Percentiles rank a stretch among this genome's conserved stretches.
These are phyloP conservation scores for Macroramphosus scolopax DNA, from an alignment of 2,797 vertebrate species.

Conservation along the genomic window DNA sequence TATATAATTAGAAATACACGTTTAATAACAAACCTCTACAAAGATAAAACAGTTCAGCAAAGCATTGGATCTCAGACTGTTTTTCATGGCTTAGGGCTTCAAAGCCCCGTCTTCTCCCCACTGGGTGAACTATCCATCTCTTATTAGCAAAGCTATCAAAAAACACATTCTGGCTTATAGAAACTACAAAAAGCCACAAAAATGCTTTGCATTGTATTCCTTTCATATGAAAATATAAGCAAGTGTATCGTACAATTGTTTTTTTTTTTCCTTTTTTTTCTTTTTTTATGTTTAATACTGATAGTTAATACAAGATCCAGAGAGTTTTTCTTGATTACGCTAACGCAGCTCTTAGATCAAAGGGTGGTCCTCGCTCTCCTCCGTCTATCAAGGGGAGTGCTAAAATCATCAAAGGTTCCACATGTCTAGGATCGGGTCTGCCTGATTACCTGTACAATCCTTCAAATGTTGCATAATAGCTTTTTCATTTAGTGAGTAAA, in stretches of 20 bases:
- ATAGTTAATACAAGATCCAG: constrained; percentile 95
- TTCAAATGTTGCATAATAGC: constrained; percentile 98
- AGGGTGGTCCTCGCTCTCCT: constrained; percentile 85
- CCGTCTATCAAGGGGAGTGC: constrained; percentile 73
- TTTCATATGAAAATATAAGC: constrained; percentile 99
- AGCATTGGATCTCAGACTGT: constrained; percentile 89
- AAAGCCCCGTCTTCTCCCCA: constrained; percentile 82
- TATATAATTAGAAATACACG: constrained; percentile 99
- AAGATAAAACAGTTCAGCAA: constrained; percentile 99
- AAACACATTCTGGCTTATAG: constrained; percentile 99
- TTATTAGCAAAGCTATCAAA: constrained; percentile 98
- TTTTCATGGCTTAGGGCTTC: constrained; percentile 93
- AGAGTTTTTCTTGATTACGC: constrained; percentile 81
- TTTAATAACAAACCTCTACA: constrained; percentile 99
- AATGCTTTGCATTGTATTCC: constrained; percentile 99
- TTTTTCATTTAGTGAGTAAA: constrained; percentile 90
- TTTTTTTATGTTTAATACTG: constrained; percentile 85
- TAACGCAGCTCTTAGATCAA: constrained; percentile 85
- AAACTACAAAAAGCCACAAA: constrained; percentile 99
- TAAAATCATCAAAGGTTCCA: constrained; percentile 62
- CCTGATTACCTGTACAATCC: constrained; percentile 93
- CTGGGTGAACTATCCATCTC: constrained; percentile 87
- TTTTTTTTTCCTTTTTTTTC: constrained; percentile 59
- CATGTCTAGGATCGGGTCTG: constrained; percentile 82
- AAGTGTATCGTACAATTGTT: constrained; percentile 98